Percentiles rank a stretch among this genome's conserved stretches.
phyloP scores from a whole-genome alignment of 1,140 invertebrate genomes.

The Pogonomyrmex californicus region DNA sequence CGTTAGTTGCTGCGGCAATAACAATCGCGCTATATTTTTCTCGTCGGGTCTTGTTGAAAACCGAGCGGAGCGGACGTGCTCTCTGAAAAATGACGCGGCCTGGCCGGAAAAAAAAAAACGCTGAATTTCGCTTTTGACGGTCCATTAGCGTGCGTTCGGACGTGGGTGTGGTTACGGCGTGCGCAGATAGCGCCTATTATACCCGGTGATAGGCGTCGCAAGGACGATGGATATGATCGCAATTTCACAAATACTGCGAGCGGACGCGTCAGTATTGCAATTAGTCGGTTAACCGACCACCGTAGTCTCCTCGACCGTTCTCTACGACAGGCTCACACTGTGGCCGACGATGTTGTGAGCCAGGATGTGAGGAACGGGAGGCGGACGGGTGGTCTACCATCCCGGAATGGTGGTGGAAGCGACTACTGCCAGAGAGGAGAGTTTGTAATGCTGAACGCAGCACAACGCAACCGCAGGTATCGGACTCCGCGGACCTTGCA shows the following conservation, averaged over 20 bases:
- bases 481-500: slow-evolving; percentile 82
- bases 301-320: slow-evolving; percentile 49
- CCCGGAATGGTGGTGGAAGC: slow-evolving; percentile 19
- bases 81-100: slow-evolving; percentile 69
- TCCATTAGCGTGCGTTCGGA: slow-evolving; percentile 57
- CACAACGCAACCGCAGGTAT: slow-evolving; percentile 80
- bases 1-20: slow-evolving; percentile 47
- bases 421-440: slow-evolving; percentile 40
- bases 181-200: slow-evolving; percentile 49
- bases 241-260: slow-evolving; percentile 80
- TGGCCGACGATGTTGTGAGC: slow-evolving; percentile 62
- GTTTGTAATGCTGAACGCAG: slow-evolving; percentile 78
- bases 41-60: slow-evolving; percentile 40
- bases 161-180: slow-evolving; percentile 16
- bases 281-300: slow-evolving; percentile 83
- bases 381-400: slow-evolving; percentile 2
- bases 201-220: slow-evolving; percentile 55
- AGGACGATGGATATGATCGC: slow-evolving; percentile 76
- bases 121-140: slow-evolving; percentile 63
- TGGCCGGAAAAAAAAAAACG: slow-evolving; percentile 38
- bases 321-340: slow-evolving; percentile 52
- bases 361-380: slow-evolving; percentile 38
- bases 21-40: slow-evolving; percentile 39
- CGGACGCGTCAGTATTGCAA: slow-evolving; percentile 81
- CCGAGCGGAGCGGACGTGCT: slow-evolving; percentile 36